Conservation (phyloP, 2,888 invertebrate genomes). For the Ochropleura leucogaster region DNA sequence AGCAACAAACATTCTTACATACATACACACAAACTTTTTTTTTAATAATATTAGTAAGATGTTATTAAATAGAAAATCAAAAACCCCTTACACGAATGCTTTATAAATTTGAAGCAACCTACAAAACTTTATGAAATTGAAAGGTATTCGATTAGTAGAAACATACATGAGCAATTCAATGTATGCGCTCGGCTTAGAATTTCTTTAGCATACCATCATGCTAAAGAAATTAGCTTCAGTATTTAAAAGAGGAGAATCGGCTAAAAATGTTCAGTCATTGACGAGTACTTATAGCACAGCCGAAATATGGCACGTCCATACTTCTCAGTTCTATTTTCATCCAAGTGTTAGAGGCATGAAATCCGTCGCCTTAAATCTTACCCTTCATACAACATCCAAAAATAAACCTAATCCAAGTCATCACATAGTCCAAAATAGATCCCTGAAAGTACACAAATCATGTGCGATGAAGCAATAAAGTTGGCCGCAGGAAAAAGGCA, state of each 20-base stretch:
- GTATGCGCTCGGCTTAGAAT: not conserved
- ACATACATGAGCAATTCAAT: not conserved
- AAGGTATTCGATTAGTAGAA: not conserved
- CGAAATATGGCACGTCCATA: too few species aligned
- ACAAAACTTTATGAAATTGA: not conserved
- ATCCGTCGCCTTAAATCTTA: not conserved
- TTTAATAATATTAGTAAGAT: too few species aligned
- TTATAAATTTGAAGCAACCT: too few species aligned
- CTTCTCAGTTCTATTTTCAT: not conserved
- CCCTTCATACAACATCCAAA: not conserved
- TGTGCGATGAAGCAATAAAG: slow-evolving; percentile 54
- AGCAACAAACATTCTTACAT: too few species aligned
- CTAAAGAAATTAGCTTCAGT: not conserved
- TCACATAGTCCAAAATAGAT: slow-evolving; percentile 27
- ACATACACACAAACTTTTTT: too few species aligned
- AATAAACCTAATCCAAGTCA: slow-evolving; percentile 15
- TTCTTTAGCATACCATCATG: too few species aligned
- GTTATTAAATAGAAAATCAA: too few species aligned
- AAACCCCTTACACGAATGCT: too few species aligned
- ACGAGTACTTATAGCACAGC: too few species aligned
- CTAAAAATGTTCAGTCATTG: not conserved
- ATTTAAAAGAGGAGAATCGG: not conserved
- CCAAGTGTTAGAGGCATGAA: not conserved
- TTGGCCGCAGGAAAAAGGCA: slow-evolving; percentile 38
- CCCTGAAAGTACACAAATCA: slow-evolving; percentile 47